These are phyloP conservation scores for Uria lomvia DNA, from an alignment of 2,113 vertebrate genomes.

Conservation along the genomic window DNA sequence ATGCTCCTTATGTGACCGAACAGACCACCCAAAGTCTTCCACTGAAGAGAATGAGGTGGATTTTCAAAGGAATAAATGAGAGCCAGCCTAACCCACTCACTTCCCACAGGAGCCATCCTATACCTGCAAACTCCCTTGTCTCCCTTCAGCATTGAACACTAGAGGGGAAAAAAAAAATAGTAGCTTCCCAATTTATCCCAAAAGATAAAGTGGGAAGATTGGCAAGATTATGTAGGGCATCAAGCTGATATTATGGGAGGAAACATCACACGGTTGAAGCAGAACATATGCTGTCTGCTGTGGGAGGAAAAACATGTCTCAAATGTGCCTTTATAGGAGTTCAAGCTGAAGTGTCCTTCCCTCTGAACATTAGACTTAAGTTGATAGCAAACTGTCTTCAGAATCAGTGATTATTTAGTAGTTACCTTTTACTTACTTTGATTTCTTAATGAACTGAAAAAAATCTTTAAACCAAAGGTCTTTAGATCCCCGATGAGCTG, in stretches of 20 bases:
- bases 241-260: accelerated
- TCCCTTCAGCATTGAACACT: background rate
- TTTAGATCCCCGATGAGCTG: background rate
- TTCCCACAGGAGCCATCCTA: background rate
- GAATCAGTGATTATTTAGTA: background rate
- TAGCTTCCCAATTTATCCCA: background rate
- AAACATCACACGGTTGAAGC: accelerated
- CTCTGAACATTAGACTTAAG: background rate
- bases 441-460: slow-evolving; percentile 40
- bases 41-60: background rate
- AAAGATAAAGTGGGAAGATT: background rate
- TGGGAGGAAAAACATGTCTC: background rate
- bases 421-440: slow-evolving; percentile 28
- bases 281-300: accelerated
- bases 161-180: accelerated
- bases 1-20: background rate
- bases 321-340: background rate
- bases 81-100: background rate
- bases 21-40: background rate
- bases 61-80: background rate
- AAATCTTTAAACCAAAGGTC: slow-evolving; percentile 32
- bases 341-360: background rate
- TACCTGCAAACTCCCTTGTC: background rate
- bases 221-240: background rate
- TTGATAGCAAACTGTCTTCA: background rate